These are phyloP conservation scores for Apodemus speciosus DNA, from an alignment of 2,113 vertebrate genomes.

Conservation along the genomic window DNA sequence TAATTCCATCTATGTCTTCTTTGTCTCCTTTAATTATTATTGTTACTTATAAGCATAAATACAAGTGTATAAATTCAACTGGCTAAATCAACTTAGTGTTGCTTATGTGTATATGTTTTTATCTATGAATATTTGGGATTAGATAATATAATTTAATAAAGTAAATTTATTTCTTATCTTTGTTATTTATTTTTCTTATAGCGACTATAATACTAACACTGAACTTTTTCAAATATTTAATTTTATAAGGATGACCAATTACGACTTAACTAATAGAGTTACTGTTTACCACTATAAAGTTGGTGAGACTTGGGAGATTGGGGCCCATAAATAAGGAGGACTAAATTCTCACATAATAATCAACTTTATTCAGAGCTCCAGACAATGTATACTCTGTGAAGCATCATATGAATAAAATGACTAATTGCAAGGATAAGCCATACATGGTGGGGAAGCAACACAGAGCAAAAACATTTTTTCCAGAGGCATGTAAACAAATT, in stretches of 20 bases:
- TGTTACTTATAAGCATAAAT: background rate
- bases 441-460: background rate
- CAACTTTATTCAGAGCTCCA: background rate
- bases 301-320: background rate
- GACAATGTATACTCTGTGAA: background rate
- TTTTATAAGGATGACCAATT: background rate
- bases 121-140: background rate
- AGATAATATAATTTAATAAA: background rate
- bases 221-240: background rate
- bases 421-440: background rate
- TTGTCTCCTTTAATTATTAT: background rate
- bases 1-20: background rate
- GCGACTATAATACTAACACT: background rate
- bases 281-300: background rate
- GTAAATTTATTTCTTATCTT: background rate
- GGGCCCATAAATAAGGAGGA: background rate
- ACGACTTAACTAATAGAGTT: background rate
- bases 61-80: background rate
- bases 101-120: background rate
- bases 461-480: background rate
- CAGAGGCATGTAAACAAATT: background rate
- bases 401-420: background rate
- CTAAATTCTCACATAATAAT: background rate
- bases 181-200: background rate
- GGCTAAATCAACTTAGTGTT: background rate